Percentiles rank a stretch among this genome's conserved stretches.
Conservation (phyloP, 1,140 invertebrate genomes). For the Asbolus verrucosus region DNA sequence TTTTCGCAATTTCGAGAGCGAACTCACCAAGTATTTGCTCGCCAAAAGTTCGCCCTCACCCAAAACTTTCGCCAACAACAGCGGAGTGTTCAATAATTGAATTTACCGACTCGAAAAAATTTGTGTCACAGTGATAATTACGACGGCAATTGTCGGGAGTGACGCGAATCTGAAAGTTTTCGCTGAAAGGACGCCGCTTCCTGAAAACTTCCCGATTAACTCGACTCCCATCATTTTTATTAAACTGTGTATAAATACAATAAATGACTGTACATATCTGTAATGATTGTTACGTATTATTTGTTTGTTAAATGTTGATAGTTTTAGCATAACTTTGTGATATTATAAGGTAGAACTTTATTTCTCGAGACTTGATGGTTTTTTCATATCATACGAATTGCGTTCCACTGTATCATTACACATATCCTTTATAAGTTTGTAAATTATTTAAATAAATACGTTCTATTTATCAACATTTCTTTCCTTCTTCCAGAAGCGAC, state of each 20-base stretch:
- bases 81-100: slow-evolving; percentile 51
- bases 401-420: slow-evolving; percentile 30
- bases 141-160: slow-evolving; percentile 19
- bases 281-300: slow-evolving; percentile 50
- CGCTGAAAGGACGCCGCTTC: not conserved
- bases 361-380: slow-evolving; percentile 38
- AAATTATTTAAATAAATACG: slow-evolving; percentile 44
- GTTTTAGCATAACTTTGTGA: slow-evolving; percentile 53
- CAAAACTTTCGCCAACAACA: slow-evolving; percentile 50
- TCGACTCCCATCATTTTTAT: slow-evolving; percentile 17
- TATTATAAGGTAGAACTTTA: slow-evolving; percentile 48
- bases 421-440: slow-evolving; percentile 44
- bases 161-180: not conserved
- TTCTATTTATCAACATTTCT: slow-evolving; percentile 25
- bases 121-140: slow-evolving; percentile 37
- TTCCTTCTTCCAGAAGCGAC: slow-evolving; percentile 12
- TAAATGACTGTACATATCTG: slow-evolving; percentile 48
- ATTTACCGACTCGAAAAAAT: slow-evolving; percentile 32
- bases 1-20: slow-evolving; percentile 68
- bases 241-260: slow-evolving; percentile 18
- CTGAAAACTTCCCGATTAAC: not conserved
- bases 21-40: slow-evolving; percentile 68
- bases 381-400: slow-evolving; percentile 24
- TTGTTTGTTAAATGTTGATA: slow-evolving; percentile 53
- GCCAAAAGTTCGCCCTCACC: slow-evolving; percentile 62